These are phyloP conservation scores for Dicaeum eximium DNA, from an alignment of 2,113 vertebrate genomes.

Conservation along the genomic window DNA sequence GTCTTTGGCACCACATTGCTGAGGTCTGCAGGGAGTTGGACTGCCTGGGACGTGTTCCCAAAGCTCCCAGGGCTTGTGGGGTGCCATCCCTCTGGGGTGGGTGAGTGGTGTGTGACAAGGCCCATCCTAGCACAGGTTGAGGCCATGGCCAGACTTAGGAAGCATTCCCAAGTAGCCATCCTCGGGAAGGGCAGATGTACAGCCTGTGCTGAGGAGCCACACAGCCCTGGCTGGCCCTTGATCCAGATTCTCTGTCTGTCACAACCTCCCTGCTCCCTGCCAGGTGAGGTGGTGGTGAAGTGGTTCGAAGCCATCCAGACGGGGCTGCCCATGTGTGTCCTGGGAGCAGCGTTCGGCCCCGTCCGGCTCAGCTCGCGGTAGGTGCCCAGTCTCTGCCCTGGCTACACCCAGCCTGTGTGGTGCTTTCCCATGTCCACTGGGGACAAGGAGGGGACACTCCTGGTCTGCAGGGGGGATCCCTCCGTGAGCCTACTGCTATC, in stretches of 20 bases:
- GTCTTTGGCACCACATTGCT: accelerated
- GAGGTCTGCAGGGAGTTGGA: not conserved
- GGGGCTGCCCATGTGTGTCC: conserved; percentile 91
- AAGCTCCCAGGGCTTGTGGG: accelerated
- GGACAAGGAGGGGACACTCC: not conserved
- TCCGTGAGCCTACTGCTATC: not conserved
- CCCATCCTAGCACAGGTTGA: not conserved
- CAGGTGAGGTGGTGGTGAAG: conserved; percentile 94
- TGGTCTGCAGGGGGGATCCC: not conserved
- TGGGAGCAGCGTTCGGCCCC: conserved; percentile 88
- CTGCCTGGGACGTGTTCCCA: not conserved
- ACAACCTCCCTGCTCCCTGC: not conserved
- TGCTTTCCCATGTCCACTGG: not conserved
- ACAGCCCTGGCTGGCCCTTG: not conserved
- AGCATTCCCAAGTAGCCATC: not conserved
- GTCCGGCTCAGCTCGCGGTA: conserved; percentile 82
- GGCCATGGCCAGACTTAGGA: not conserved
- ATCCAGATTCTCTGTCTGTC: accelerated
- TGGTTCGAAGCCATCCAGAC: conserved; percentile 95
- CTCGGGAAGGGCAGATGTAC: not conserved
- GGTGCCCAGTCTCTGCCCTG: not conserved
- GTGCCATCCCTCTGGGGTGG: not conserved
- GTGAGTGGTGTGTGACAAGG: not conserved
- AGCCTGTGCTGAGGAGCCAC: accelerated
- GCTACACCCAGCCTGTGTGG: not conserved